Percentiles rank a stretch among this genome's conserved stretches.
phyloP scores from a whole-genome alignment of 2,113 vertebrate species.

The Xerus inauris region DNA sequence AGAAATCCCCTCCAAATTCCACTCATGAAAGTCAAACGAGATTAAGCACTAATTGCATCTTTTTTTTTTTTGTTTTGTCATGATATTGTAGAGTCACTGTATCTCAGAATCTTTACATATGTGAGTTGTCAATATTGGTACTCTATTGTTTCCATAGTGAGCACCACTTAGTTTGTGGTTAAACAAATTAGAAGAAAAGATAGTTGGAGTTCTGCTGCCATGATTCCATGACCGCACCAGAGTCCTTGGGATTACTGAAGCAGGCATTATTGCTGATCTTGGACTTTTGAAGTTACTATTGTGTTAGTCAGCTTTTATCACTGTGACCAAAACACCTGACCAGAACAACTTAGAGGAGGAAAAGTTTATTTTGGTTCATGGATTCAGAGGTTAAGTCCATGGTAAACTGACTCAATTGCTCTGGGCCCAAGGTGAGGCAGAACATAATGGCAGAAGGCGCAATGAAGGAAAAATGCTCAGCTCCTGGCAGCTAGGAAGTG shows the following conservation, averaged over 20 bases:
- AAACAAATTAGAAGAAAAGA: not conserved
- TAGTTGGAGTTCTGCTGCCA: not conserved
- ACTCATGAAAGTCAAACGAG: not conserved
- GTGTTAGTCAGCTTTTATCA: no score
- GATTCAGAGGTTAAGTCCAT: no score
- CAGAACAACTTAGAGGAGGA: no score
- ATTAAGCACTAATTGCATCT: not conserved
- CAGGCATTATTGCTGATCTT: not conserved
- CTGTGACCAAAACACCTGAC: no score
- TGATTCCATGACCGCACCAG: not conserved
- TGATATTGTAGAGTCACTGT: not conserved
- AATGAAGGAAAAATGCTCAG: no score
- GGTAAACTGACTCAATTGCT: no score
- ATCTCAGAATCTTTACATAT: not conserved
- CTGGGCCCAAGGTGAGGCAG: no score
- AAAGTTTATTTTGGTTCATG: no score
- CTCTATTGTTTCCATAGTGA: not conserved
- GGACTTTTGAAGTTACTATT: not conserved
- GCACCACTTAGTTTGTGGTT: not conserved
- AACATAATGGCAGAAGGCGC: no score
- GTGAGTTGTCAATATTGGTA: accelerated
- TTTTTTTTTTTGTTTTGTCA: not conserved
- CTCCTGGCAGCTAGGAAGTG: no score
- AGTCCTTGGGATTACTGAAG: not conserved
- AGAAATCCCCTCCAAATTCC: not conserved